A percentile compares a stretch with the other conserved stretches of the same genome.
These are phyloP conservation scores for Chloroceryle amazona DNA, from an alignment of 2,797 vertebrate species.

Conservation along the genomic window DNA sequence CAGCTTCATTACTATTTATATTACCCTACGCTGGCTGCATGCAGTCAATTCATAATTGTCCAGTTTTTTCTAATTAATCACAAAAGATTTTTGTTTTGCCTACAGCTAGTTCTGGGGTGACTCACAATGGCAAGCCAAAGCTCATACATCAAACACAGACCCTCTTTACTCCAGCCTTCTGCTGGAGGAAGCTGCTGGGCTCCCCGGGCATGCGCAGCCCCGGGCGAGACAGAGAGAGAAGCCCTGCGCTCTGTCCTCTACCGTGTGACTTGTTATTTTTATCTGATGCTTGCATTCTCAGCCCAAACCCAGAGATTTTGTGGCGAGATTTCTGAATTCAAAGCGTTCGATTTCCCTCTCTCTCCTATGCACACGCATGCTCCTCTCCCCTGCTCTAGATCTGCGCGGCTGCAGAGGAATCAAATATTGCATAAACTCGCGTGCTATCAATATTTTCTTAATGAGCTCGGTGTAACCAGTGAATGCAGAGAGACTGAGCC, in stretches of 20 bases:
- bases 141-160: slow-evolving; percentile 90
- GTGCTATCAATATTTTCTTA: slow-evolving; percentile 14
- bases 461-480: background rate
- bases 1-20: slow-evolving; percentile 89
- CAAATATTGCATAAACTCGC: background rate
- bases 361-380: background rate
- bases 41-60: slow-evolving; percentile 91
- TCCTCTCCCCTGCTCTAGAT: background rate
- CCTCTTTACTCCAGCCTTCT: slow-evolving; percentile 81
- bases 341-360: slow-evolving; percentile 15
- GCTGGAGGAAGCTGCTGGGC: slow-evolving; percentile 74
- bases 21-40: slow-evolving; percentile 83
- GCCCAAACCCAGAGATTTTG: slow-evolving; percentile 78
- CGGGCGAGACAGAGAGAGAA: slow-evolving; percentile 79
- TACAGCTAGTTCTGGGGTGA: slow-evolving; percentile 87
- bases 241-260: slow-evolving; percentile 86
- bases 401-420: slow-evolving; percentile 7
- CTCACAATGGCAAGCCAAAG: slow-evolving; percentile 88
- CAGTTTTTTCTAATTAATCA: slow-evolving; percentile 94
- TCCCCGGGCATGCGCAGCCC: slow-evolving; percentile 81
- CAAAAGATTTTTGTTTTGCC: slow-evolving; percentile 93
- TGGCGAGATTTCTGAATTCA: slow-evolving; percentile 67
- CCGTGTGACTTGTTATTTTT: slow-evolving; percentile 92
- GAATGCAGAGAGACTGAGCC: background rate
- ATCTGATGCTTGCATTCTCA: slow-evolving; percentile 87